A percentile compares a stretch with the other conserved stretches of the same genome.
Conservation (phyloP, 2,888 invertebrate species). For the Caenorhabditis sp. region DNA sequence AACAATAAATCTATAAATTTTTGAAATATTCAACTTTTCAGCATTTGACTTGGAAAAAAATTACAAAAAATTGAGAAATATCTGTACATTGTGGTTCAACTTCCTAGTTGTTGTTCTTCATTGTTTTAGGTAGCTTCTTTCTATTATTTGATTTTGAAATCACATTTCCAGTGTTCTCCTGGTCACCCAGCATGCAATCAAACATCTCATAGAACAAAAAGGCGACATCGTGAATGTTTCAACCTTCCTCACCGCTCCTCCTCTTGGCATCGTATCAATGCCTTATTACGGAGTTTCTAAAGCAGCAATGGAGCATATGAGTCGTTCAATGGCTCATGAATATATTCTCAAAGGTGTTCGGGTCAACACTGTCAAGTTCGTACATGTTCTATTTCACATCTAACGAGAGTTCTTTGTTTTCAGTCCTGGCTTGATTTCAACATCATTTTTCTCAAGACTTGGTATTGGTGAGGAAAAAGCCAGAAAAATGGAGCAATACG, state of each 20-base stretch:
- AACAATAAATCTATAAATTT: too few species aligned
- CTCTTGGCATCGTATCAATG: slow-evolving; percentile 75
- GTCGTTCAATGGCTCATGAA: slow-evolving; percentile 86
- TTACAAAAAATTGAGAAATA: too few species aligned
- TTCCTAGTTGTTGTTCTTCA: neutral
- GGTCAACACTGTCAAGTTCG: slow-evolving; percentile 84
- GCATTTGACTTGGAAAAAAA: too few species aligned
- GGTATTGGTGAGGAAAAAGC: slow-evolving; percentile 35
- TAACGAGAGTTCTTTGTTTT: neutral
- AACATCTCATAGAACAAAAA: slow-evolving; percentile 82
- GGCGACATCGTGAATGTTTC: slow-evolving; percentile 88
- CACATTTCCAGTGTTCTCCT: slow-evolving; percentile 70
- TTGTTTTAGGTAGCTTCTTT: neutral
- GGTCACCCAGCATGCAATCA: slow-evolving; percentile 82
- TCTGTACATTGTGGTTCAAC: too few species aligned
- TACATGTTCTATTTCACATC: neutral
- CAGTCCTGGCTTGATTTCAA: slow-evolving; percentile 39
- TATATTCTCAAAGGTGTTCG: slow-evolving; percentile 76
- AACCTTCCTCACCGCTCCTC: slow-evolving; percentile 87
- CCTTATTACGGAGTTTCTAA: slow-evolving; percentile 79
- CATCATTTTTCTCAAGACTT: slow-evolving; percentile 36
- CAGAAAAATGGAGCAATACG: slow-evolving; percentile 39
- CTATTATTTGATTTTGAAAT: too few species aligned
- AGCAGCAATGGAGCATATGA: slow-evolving; percentile 90
- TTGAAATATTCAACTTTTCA: too few species aligned